Conservation (phyloP, 2,888 invertebrate genomes). For the Microplitis deprimator region DNA sequence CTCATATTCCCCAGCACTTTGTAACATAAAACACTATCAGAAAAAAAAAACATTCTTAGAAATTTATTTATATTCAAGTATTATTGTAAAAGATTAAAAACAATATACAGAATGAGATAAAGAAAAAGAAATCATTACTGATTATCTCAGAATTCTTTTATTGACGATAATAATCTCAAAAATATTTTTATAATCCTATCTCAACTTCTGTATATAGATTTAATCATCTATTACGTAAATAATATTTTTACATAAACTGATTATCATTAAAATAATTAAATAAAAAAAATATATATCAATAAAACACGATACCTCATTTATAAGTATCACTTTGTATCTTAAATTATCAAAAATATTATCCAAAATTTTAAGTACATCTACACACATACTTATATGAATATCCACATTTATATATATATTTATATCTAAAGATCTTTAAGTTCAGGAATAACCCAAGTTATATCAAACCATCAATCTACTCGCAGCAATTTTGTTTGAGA, state of each 20-base stretch:
- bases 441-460: conserved; percentile 38
- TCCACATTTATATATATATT: background rate
- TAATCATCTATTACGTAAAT: background rate
- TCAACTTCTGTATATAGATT: background rate
- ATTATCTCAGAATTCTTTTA: background rate
- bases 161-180: background rate
- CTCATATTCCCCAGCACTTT: background rate
- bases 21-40: background rate
- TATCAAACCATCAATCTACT: conserved; percentile 27
- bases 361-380: background rate
- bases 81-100: background rate
- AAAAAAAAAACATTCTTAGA: background rate
- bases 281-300: background rate
- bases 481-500: conserved; percentile 26
- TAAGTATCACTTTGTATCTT: background rate
- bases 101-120: background rate
- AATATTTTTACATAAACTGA: conserved; percentile 6
- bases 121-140: background rate
- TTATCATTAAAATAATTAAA: conserved; percentile 8
- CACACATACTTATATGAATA: background rate
- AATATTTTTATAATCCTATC: background rate
- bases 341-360: background rate
- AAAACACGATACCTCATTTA: background rate
- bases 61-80: background rate
- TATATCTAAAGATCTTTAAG: conserved; percentile 29